Evolutionary conservation across 2,113 vertebrate genomes (phyloP).

Genomic region (Rafetus swinhoei): DNA sequence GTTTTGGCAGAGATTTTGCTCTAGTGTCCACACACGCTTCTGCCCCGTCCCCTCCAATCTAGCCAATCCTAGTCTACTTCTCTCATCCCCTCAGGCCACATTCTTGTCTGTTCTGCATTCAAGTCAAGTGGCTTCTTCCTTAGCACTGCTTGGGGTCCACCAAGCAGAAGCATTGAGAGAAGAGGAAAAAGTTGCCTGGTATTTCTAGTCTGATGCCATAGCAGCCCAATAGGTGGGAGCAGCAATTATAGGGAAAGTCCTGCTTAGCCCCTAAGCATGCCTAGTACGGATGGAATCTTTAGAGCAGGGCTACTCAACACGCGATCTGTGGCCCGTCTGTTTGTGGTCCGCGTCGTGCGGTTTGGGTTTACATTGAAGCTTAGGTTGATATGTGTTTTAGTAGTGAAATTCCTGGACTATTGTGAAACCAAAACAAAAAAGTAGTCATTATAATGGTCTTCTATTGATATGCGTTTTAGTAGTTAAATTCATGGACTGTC

Average conservation of each 20-base stretch:
- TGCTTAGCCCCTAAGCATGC: not conserved
- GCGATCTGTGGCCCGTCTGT: too few species aligned
- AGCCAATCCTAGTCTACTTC: not conserved
- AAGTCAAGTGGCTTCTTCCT: not conserved
- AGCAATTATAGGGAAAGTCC: not conserved
- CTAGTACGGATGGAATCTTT: not conserved
- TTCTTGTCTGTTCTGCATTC: not conserved
- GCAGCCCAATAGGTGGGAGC: not conserved
- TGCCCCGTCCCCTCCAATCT: not conserved
- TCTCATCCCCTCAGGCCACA: not conserved
- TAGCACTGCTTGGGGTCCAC: not conserved
- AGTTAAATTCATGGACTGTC: too few species aligned
- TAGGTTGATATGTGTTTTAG: too few species aligned
- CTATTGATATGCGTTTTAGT: too few species aligned
- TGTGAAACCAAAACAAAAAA: too few species aligned
- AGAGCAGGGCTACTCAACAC: not conserved
- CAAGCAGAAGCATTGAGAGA: not conserved
- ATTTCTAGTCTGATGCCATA: not conserved
- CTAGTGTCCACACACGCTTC: not conserved
- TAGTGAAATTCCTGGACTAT: not conserved
- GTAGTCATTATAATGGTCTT: too few species aligned
- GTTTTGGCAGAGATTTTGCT: not conserved
- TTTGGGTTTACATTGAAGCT: too few species aligned
- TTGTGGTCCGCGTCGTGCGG: too few species aligned
- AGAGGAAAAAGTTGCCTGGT: not conserved